Evolutionary conservation across 2,797 vertebrate species (phyloP).

Genomic region (Spinus olivaceus): DNA sequence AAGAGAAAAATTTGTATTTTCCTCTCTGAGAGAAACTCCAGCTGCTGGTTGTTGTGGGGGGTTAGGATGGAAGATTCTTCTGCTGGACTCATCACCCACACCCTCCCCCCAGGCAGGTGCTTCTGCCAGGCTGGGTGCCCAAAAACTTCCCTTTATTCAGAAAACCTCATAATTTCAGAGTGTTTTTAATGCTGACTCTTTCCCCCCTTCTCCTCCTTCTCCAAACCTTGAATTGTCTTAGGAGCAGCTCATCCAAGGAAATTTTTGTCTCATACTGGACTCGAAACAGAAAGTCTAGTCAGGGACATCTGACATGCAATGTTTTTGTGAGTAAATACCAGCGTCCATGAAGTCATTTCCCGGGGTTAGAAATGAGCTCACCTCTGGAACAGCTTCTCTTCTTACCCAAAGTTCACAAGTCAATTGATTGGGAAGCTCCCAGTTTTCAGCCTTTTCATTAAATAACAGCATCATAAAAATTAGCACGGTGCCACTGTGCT

Average conservation of each 20-base stretch:
- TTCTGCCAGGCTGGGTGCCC: neutral
- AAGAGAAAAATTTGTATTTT: neutral
- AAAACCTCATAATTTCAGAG: neutral
- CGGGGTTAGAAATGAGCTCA: constrained; percentile 66
- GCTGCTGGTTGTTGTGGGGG: neutral
- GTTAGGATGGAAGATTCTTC: neutral
- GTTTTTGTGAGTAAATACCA: constrained; percentile 75
- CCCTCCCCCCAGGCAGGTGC: neutral
- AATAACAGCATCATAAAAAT: neutral
- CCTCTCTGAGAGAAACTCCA: neutral
- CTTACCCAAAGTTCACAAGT: constrained; percentile 54
- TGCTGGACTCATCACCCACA: neutral
- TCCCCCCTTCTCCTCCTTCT: neutral
- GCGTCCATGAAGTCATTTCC: constrained; percentile 74
- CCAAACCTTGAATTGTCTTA: constrained; percentile 38
- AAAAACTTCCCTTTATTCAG: neutral
- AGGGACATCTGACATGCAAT: constrained; percentile 65
- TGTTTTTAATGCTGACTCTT: neutral
- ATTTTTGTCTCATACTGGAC: constrained; percentile 76
- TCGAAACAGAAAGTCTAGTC: constrained; percentile 74
- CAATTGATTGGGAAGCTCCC: neutral
- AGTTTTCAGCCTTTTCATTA: neutral
- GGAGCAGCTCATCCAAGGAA: constrained; percentile 73
- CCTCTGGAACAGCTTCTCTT: constrained; percentile 26
- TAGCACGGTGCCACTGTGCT: neutral